phyloP scores from a whole-genome alignment of 2,888 invertebrate species.

The Drosophila tanythrix region DNA sequence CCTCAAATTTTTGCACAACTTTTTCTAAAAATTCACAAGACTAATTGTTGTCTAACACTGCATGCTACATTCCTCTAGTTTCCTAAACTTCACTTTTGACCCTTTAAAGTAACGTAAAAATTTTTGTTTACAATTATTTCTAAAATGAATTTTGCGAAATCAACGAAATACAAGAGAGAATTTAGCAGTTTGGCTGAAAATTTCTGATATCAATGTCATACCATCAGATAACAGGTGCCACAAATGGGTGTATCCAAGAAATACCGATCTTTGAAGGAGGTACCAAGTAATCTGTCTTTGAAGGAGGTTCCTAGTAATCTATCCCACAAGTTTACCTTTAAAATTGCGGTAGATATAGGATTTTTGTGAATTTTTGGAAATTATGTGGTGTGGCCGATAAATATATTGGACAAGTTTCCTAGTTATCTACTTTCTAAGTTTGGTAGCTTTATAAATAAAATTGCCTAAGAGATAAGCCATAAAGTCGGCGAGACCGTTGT shows the following conservation, averaged over 20 bases:
- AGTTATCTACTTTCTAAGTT: no score
- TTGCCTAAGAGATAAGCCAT: no score
- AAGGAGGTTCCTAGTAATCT: background rate
- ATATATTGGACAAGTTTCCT: no score
- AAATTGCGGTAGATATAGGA: no score
- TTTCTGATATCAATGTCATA: background rate
- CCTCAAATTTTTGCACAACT: background rate
- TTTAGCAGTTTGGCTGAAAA: background rate
- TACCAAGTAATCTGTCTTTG: background rate
- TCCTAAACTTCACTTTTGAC: background rate
- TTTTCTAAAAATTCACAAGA: background rate
- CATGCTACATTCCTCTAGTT: slow-evolving; percentile 2
- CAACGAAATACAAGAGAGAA: background rate
- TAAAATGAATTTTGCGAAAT: background rate
- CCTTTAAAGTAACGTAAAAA: background rate
- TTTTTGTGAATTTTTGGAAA: background rate
- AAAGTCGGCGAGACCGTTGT: no score
- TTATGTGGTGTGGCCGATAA: no score
- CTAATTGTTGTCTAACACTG: background rate
- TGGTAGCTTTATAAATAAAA: no score
- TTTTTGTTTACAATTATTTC: background rate
- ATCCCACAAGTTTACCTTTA: background rate
- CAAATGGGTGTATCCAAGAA: background rate
- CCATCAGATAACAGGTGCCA: background rate
- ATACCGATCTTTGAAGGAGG: background rate